phyloP scores from a whole-genome alignment of 2,113 vertebrate species.

The Ginglymostoma cirratum region DNA sequence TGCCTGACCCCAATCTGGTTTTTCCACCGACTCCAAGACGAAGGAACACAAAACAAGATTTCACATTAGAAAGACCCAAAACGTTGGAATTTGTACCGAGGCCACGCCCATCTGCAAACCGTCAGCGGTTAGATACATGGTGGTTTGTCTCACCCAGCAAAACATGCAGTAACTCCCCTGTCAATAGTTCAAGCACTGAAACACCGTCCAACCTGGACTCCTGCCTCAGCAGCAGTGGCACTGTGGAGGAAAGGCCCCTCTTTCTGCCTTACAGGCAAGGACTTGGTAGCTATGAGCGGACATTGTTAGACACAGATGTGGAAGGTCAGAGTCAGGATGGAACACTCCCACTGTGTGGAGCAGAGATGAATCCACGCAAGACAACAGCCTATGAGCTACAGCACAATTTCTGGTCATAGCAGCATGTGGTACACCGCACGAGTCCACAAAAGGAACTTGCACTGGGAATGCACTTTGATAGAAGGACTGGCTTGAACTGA shows the following conservation, averaged over 20 bases:
- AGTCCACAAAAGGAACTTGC: conserved; percentile 48
- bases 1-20: conserved; percentile 83
- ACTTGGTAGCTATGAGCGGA: conserved; percentile 57
- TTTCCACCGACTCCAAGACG: conserved; percentile 87
- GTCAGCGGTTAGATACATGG: conserved; percentile 72
- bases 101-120: conserved; percentile 78
- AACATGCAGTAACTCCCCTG: conserved; percentile 72
- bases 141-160: conserved; percentile 72
- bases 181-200: conserved; percentile 86
- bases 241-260: conserved; percentile 66
- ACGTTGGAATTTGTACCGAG: conserved; percentile 86
- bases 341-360: conserved; percentile 80
- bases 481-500: conserved; percentile 43
- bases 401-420: conserved; percentile 81
- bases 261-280: conserved; percentile 63
- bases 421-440: background rate
- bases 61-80: conserved; percentile 83
- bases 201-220: conserved; percentile 88
- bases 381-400: conserved; percentile 70
- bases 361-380: conserved; percentile 66
- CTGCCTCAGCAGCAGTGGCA: conserved; percentile 71
- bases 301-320: conserved; percentile 79
- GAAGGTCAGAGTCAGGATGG: conserved; percentile 83
- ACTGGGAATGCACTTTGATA: conserved; percentile 76
- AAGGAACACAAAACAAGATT: conserved; percentile 65